phyloP scores from a whole-genome alignment of 1,140 invertebrate genomes.

The Drosophila eugracilis region DNA sequence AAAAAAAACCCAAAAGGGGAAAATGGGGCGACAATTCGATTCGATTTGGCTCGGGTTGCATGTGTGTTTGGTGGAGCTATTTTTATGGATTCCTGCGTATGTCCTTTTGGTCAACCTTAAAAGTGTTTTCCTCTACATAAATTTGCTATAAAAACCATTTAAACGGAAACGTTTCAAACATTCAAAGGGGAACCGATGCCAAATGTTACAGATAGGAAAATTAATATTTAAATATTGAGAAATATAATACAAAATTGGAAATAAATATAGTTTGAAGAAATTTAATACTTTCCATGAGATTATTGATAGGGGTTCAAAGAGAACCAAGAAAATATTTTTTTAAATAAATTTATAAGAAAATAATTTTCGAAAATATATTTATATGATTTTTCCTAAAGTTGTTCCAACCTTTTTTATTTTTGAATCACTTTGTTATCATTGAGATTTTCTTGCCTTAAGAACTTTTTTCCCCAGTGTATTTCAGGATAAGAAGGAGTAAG shows the following conservation, averaged over 20 bases:
- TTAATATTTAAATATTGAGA: background rate
- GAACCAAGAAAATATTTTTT: too few species aligned
- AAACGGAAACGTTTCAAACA: conserved; percentile 81
- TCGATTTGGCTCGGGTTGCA: conserved; percentile 39
- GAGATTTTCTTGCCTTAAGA: background rate
- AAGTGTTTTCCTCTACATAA: conserved; percentile 83
- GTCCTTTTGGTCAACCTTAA: conserved; percentile 73
- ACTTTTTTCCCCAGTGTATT: conserved; percentile 6
- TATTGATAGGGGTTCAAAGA: too few species aligned
- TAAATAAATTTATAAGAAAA: background rate
- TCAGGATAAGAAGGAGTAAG: background rate
- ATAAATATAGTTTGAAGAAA: too few species aligned
- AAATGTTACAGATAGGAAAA: conserved; percentile 37
- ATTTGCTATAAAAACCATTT: conserved; percentile 83
- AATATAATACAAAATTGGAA: background rate
- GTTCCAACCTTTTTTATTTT: too few species aligned
- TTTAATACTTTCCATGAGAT: too few species aligned
- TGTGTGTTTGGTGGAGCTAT: conserved; percentile 69
- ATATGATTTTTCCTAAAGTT: too few species aligned
- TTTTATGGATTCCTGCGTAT: conserved; percentile 82
- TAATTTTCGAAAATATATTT: background rate
- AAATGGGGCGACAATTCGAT: conserved; percentile 1
- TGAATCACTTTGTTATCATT: background rate
- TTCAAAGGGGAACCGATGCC: conserved; percentile 68
- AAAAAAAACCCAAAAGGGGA: background rate